Conservation (phyloP, 2,113 vertebrate genomes). For the Struthidea cinerea region DNA sequence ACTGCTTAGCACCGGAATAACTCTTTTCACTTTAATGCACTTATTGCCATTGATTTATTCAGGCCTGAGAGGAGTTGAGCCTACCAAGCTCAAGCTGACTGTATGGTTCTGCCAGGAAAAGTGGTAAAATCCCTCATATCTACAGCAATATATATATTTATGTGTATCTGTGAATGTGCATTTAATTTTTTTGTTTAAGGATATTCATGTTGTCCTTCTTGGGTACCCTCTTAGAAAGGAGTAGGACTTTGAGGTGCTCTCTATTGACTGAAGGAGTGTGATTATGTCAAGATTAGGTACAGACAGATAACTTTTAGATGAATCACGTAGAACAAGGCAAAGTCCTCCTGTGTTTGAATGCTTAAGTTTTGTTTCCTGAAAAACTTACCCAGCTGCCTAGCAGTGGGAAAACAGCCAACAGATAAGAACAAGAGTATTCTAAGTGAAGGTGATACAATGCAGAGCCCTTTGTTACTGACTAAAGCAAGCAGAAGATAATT, state of each 20-base stretch:
- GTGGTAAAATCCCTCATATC: not conserved
- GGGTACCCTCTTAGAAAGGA: not conserved
- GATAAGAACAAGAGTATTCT: not conserved
- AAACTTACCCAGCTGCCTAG: not conserved
- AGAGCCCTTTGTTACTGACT: not conserved
- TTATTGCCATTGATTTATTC: slow-evolving; percentile 38
- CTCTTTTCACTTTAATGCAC: not conserved
- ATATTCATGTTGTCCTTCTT: not conserved
- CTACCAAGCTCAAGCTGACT: not conserved
- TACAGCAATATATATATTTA: not conserved
- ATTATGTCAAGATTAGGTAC: not conserved
- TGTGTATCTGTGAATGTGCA: not conserved
- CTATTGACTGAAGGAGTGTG: accelerated
- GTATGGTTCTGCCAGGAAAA: not conserved
- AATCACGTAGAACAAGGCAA: not conserved
- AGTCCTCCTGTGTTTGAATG: not conserved
- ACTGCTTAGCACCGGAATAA: not conserved
- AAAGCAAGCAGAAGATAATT: not conserved
- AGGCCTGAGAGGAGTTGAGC: not conserved
- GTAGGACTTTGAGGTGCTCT: not conserved
- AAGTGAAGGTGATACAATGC: not conserved
- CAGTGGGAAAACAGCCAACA: not conserved
- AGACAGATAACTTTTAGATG: not conserved
- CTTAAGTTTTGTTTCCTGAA: not conserved
- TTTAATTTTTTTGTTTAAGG: not conserved